Evolutionary conservation across 2,888 invertebrate genomes (phyloP).

Genomic region (Euzophera pinguis): DNA sequence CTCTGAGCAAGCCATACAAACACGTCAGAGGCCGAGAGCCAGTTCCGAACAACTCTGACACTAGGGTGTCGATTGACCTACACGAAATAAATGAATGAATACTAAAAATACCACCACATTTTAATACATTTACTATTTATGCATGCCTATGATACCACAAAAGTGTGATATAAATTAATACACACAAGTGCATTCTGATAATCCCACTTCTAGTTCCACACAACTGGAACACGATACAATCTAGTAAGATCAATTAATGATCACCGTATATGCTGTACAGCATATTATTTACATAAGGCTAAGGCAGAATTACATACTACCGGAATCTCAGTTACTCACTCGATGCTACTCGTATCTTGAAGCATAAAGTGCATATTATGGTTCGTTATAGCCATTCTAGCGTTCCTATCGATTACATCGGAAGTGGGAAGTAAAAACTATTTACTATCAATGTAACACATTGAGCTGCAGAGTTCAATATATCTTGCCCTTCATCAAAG

Average conservation of each 20-base stretch:
- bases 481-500: too few species aligned
- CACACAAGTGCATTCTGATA: not conserved
- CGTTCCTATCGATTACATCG: not conserved
- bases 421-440: not conserved
- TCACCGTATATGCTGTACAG: too few species aligned
- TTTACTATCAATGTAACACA: too few species aligned
- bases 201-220: not conserved
- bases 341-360: not conserved
- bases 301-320: not conserved
- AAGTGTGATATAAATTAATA: not conserved
- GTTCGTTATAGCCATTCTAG: constrained; percentile 2
- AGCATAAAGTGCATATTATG: constrained; percentile 3
- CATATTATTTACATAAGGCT: not conserved
- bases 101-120: too few species aligned
- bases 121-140: too few species aligned
- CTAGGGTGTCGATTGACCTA: too few species aligned
- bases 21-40: too few species aligned
- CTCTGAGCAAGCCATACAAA: too few species aligned
- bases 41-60: too few species aligned
- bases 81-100: too few species aligned
- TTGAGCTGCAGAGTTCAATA: too few species aligned
- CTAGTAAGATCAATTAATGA: not conserved
- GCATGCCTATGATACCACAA: too few species aligned
- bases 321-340: not conserved
- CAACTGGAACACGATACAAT: not conserved